phyloP scores from a whole-genome alignment of 2,113 vertebrate genomes.

The Origma solitaria region DNA sequence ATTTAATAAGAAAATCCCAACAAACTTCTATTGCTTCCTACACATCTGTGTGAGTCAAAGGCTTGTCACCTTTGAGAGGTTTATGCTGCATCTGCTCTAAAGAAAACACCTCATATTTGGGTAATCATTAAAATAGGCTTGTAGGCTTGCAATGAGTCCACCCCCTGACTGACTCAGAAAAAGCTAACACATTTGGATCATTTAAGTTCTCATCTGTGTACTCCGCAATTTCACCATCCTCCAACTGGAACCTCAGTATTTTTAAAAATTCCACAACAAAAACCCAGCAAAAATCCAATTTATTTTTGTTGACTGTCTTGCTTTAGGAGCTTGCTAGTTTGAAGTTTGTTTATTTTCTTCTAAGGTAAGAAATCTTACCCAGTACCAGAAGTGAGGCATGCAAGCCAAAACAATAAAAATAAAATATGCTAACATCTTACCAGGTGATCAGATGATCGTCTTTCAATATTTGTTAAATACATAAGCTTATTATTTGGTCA shows the following conservation, averaged over 20 bases:
- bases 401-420: not conserved
- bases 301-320: not conserved
- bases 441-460: not conserved
- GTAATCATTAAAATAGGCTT: constrained; percentile 15
- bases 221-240: not conserved
- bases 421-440: not conserved
- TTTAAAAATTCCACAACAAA: not conserved
- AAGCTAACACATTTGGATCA: not conserved
- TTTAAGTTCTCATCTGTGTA: not conserved
- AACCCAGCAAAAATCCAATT: not conserved
- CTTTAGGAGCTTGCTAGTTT: not conserved
- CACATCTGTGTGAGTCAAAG: constrained; percentile 23
- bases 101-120: constrained; percentile 47
- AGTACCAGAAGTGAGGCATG: not conserved
- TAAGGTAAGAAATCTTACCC: not conserved
- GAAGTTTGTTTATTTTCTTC: not conserved
- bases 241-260: not conserved
- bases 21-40: not conserved
- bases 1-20: not conserved
- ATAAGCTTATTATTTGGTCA: not conserved
- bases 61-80: constrained; percentile 17
- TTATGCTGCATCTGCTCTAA: constrained; percentile 1
- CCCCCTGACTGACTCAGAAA: constrained; percentile 20
- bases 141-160: not conserved
- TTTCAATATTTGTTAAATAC: not conserved